These are phyloP conservation scores for Cosmorhoe ocellata DNA, from an alignment of 2,888 invertebrate genomes.

Conservation along the genomic window DNA sequence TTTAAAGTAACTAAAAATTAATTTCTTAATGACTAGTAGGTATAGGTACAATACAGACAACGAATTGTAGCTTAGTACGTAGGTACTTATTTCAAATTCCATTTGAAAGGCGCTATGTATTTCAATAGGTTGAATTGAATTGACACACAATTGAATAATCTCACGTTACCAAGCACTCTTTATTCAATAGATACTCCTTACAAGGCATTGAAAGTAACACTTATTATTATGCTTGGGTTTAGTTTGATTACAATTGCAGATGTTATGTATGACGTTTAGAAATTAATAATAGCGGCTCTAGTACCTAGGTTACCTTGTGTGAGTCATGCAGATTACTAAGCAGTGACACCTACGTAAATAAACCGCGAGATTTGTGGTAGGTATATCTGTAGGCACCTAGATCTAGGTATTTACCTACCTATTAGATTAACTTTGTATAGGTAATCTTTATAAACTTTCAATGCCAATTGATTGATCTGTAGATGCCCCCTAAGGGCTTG, in stretches of 20 bases:
- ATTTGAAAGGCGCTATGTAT: not conserved
- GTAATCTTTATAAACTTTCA: too few species aligned
- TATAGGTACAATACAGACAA: too few species aligned
- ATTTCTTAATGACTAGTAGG: too few species aligned
- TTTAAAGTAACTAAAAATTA: too few species aligned
- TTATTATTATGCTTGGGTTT: slow-evolving; percentile 1
- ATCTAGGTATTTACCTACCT: too few species aligned
- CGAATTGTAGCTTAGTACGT: too few species aligned
- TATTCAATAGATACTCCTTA: slow-evolving; percentile 14
- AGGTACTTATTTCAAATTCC: not conserved
- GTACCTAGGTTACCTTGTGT: slow-evolving; percentile 13
- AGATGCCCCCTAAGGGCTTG: too few species aligned
- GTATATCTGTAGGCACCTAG: too few species aligned
- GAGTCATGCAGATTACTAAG: slow-evolving; percentile 26
- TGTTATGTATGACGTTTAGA: slow-evolving; percentile 10
- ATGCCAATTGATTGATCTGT: too few species aligned
- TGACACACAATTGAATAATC: slow-evolving; percentile 11
- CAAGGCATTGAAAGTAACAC: not conserved
- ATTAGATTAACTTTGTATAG: too few species aligned
- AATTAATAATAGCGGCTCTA: slow-evolving; percentile 7
- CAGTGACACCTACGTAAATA: slow-evolving; percentile 29
- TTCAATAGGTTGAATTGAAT: not conserved
- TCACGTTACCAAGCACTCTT: slow-evolving; percentile 10
- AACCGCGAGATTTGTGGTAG: not conserved
- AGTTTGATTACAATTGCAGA: slow-evolving; percentile 18